A percentile compares a stretch with the other conserved stretches of the same genome.
These are phyloP conservation scores for Leptopilina myrica DNA, from an alignment of 2,888 invertebrate species.

Conservation along the genomic window DNA sequence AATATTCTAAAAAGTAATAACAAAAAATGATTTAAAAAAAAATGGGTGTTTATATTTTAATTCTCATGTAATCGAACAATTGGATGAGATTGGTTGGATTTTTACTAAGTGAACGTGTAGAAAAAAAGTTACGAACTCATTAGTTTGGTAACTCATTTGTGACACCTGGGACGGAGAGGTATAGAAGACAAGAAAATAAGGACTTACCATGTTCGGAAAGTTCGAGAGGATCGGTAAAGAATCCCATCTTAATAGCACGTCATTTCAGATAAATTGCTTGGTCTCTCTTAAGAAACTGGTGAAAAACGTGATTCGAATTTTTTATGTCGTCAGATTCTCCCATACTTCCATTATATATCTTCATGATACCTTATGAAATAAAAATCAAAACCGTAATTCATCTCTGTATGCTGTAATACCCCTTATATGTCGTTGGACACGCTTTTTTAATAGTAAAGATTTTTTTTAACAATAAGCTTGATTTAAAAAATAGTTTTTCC, in stretches of 20 bases:
- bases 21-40: too few relatives aligned
- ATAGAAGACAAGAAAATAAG: conserved; percentile 37
- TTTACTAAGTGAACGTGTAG: conserved; percentile 9
- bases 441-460: neutral
- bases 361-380: conserved; percentile 31
- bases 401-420: neutral
- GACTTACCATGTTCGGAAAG: conserved; percentile 34
- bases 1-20: too few relatives aligned
- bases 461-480: too few relatives aligned
- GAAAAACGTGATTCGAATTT: conserved; percentile 36
- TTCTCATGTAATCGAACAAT: neutral
- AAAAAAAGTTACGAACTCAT: conserved; percentile 29
- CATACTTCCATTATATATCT: conserved; percentile 4
- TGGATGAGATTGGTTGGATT: neutral
- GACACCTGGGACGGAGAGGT: conserved; percentile 31
- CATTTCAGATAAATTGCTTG: conserved; percentile 38
- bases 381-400: conserved; percentile 12
- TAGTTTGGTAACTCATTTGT: conserved; percentile 26
- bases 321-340: conserved; percentile 12
- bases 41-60: neutral
- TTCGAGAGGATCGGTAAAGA: conserved; percentile 39
- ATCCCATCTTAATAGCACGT: conserved; percentile 40
- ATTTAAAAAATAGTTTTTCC: too few relatives aligned
- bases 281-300: conserved; percentile 39
- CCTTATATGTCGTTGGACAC: neutral